Conservation (phyloP, 1,140 invertebrate species). For the Orius laevigatus region DNA sequence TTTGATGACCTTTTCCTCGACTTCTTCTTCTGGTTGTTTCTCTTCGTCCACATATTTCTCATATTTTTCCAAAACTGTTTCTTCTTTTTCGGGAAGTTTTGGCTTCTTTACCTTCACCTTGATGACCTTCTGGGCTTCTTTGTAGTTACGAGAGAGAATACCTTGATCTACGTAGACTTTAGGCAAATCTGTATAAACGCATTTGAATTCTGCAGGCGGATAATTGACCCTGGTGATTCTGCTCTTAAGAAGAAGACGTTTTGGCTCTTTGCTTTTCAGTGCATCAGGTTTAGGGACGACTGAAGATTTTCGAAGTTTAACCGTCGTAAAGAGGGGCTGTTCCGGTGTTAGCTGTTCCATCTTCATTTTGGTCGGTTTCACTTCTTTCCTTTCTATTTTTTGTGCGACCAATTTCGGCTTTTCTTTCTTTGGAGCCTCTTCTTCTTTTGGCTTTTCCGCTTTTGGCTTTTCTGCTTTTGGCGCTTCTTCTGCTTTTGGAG, state of each 20-base stretch:
- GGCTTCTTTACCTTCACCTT: constrained; percentile 36
- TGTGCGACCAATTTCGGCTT: constrained; percentile 13
- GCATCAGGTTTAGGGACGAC: constrained; percentile 31
- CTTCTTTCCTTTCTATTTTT: constrained; percentile 28
- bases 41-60: constrained; percentile 27
- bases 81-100: constrained; percentile 28
- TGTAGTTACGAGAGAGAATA: constrained; percentile 46
- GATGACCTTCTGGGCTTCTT: constrained; percentile 42
- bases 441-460: constrained; percentile 3
- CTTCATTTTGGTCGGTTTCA: constrained; percentile 31
- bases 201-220: constrained; percentile 27
- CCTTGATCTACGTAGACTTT: constrained; percentile 34
- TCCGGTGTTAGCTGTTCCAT: constrained; percentile 26
- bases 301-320: constrained; percentile 44
- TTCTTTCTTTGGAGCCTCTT: constrained; percentile 3
- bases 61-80: constrained; percentile 33
- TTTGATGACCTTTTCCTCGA: constrained; percentile 13
- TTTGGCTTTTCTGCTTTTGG: constrained; percentile 15
- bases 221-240: constrained; percentile 34
- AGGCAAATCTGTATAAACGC: constrained; percentile 20
- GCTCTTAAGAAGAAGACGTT: constrained; percentile 42
- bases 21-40: constrained; percentile 29
- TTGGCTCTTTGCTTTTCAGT: constrained; percentile 34
- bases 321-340: constrained; percentile 36
- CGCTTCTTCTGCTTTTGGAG: constrained; percentile 14